Percentiles rank a stretch among this genome's conserved stretches.
Evolutionary conservation across 2,797 vertebrate species (phyloP).

Genomic region (Hoplostethus mediterraneus): DNA sequence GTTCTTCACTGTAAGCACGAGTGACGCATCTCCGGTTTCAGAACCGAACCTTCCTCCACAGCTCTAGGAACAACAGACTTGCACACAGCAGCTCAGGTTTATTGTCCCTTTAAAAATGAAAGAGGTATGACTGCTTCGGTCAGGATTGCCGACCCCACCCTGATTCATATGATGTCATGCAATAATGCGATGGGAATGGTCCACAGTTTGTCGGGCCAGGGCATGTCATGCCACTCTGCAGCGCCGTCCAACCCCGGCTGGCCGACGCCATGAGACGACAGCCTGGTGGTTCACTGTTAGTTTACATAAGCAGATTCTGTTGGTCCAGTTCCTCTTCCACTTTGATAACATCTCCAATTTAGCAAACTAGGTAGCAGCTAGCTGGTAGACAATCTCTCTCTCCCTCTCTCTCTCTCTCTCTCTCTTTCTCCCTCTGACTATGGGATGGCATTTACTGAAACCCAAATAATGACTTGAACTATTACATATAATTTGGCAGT

Average conservation of each 20-base stretch:
- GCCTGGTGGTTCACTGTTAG: neutral
- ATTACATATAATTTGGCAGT: slow-evolving; percentile 60
- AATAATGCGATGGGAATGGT: neutral
- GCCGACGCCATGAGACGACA: slow-evolving; percentile 12
- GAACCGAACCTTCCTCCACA: too few species aligned
- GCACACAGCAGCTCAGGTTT: neutral
- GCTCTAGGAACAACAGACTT: too few species aligned
- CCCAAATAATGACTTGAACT: slow-evolving; percentile 60
- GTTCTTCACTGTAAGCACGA: too few species aligned
- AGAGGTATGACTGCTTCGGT: neutral
- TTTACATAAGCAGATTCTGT: slow-evolving; percentile 17
- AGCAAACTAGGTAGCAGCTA: slow-evolving; percentile 11
- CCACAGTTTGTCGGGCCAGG: neutral
- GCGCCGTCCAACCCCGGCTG: neutral
- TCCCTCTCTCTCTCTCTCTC: neutral
- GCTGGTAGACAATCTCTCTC: slow-evolving; percentile 16
- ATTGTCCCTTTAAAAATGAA: neutral
- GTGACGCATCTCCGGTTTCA: too few species aligned
- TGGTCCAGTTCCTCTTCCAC: slow-evolving; percentile 1
- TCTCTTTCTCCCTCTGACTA: slow-evolving; percentile 18
- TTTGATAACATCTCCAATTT: slow-evolving; percentile 18
- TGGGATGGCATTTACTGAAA: slow-evolving; percentile 51
- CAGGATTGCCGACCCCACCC: slow-evolving; percentile 8
- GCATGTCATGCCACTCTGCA: slow-evolving; percentile 4
- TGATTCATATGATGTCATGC: slow-evolving; percentile 31